Evolutionary conservation across 2,888 invertebrate species (phyloP).

Genomic region (Nasonovia ribisnigri): DNA sequence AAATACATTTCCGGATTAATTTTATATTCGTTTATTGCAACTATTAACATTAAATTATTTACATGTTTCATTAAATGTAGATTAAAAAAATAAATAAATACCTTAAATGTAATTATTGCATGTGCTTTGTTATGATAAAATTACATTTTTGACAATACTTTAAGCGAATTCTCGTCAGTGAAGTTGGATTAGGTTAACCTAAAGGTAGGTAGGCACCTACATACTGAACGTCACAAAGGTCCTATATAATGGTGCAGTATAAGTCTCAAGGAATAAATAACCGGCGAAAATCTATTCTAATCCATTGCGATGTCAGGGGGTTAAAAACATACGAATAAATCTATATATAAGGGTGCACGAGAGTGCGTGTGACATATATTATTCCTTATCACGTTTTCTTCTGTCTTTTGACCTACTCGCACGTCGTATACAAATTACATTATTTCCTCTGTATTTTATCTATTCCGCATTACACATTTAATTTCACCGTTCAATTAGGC

Average conservation of each 20-base stretch:
- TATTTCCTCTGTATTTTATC: neutral
- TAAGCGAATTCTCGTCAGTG: neutral
- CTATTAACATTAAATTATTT: neutral
- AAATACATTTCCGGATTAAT: neutral
- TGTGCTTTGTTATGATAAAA: neutral
- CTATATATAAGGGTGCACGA: neutral
- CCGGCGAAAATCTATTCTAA: conserved; percentile 39
- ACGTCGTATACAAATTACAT: conserved; percentile 8
- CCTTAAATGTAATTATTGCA: neutral
- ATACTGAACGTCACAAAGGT: neutral
- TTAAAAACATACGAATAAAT: conserved; percentile 54
- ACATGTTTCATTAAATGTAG: neutral
- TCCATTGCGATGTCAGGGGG: conserved; percentile 31
- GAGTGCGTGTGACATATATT: conserved; percentile 36
- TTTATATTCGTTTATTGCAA: neutral
- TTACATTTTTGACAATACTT: neutral
- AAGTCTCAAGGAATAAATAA: conserved; percentile 33
- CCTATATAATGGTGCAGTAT: neutral
- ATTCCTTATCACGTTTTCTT: conserved; percentile 45
- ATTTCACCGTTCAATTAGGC: neutral
- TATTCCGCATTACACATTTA: neutral
- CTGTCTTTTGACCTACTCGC: neutral
- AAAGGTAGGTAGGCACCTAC: neutral
- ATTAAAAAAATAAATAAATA: conserved; percentile 14
- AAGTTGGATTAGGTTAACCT: neutral